These are phyloP conservation scores for Apostichopus californicus DNA, from an alignment of 35 echinoderm and acorn worm species.

Conservation along the genomic window DNA sequence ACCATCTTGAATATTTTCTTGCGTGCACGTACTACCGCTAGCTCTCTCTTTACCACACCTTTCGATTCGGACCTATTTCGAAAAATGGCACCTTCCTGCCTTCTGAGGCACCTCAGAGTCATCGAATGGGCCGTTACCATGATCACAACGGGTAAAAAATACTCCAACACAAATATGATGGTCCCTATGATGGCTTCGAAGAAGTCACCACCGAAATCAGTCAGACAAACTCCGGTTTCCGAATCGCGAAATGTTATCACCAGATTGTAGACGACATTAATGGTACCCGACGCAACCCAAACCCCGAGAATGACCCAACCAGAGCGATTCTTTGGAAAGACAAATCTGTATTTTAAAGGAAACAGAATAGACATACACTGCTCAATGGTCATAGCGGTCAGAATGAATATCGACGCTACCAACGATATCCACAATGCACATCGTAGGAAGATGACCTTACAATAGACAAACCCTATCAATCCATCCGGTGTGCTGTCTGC, in stretches of 20 bases:
- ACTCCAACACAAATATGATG: not conserved
- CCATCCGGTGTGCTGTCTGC: not conserved
- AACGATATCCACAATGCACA: not conserved
- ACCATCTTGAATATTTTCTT: slow-evolving; percentile 17
- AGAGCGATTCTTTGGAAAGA: not conserved
- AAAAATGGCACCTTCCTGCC: not conserved
- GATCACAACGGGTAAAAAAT: not conserved
- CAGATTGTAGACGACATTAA: not conserved
- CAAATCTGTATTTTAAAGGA: not conserved
- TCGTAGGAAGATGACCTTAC: not conserved
- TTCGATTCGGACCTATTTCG: not conserved
- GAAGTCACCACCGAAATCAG: not conserved
- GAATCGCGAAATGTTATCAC: not conserved
- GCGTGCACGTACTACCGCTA: not conserved
- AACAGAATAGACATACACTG: not conserved
- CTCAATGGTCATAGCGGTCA: not conserved
- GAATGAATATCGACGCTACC: not conserved
- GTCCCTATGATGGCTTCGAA: not conserved
- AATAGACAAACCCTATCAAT: not conserved
- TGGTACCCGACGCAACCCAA: not conserved
- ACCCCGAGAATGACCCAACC: not conserved
- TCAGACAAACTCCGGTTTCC: not conserved
- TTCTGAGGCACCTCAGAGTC: not conserved
- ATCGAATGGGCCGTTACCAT: not conserved
- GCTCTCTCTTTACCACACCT: not conserved